Base-by-base conservation (phyloP, 2,888 invertebrate genomes). In the Scaptomyza caliginosa region DNA sequence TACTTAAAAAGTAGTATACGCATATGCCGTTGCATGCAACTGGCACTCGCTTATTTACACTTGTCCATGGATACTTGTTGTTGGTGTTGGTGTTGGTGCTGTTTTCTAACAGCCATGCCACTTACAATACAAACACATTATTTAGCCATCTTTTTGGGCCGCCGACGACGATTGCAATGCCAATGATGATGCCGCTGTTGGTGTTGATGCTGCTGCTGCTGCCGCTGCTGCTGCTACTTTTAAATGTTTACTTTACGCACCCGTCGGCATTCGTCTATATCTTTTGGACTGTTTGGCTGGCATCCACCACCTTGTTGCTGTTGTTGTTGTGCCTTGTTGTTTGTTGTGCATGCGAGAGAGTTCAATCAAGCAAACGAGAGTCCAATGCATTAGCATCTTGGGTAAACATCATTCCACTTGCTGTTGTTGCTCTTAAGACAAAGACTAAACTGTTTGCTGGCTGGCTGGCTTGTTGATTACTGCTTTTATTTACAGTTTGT, bases 221-320 rank as follows among this genome's bases (percentile, higher is more conserved):
- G 24, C n/a, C 34, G 43, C 5, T 45, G 57, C 21, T 50, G 56
- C n/a, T 8, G 51, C 42, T 56, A 55, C 65, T 67, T 74, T 79
- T 77, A 76, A 60, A 69, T 89, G 88, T 89, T 89, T 89, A 87
- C 64, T 79, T 88, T 89, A 89, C 88, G 82, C 88, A 88, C 88
- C 88, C 87, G 88, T 89, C 86, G 90, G 87, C 86, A 75, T 87
- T 88, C 76, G 71, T 60, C 38, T 58, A 48, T 38, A 34, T 34
- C 34, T 34, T 54, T 40, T 49, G 43, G 7, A 32, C 32, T 32
- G 28, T 51, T 56, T 58, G 59, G 28, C 55, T 56, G 60, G 59
- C 39, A 64, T 30, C 59, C 58, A 45, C 11, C 16, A 16, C 34
- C 28, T 28, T 28, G 28, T 30, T 30, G 30, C 2, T 16, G 34